These are phyloP conservation scores for Chloebia gouldiae DNA, from an alignment of 2,113 vertebrate genomes.

Conservation along the genomic window DNA sequence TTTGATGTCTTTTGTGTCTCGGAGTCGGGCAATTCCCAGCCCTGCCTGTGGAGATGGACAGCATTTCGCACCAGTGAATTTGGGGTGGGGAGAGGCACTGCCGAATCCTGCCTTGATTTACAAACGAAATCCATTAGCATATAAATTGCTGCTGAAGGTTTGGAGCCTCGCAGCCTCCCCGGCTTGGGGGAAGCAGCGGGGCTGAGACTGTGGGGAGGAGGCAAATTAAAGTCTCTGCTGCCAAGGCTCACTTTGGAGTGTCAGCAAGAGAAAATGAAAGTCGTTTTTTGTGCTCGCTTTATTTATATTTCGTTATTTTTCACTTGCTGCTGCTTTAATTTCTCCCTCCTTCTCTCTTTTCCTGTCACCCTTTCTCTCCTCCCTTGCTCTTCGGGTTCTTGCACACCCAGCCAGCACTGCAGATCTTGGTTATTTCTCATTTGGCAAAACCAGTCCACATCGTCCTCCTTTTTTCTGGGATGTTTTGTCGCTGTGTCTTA, in stretches of 20 bases:
- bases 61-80: background rate
- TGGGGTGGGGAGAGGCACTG: background rate
- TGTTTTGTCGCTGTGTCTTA: background rate
- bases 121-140: slow-evolving; percentile 48
- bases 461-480: background rate
- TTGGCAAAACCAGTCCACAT: background rate
- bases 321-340: background rate
- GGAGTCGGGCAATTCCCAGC: background rate
- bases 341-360: background rate
- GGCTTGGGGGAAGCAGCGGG: background rate
- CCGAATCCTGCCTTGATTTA: slow-evolving; percentile 42
- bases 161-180: background rate
- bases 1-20: background rate
- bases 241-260: background rate
- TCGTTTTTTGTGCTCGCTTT: background rate
- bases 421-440: background rate
- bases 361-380: background rate
- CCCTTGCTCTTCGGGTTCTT: background rate
- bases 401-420: background rate
- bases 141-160: slow-evolving; percentile 58
- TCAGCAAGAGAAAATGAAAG: slow-evolving; percentile 32
- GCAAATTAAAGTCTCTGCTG: slow-evolving; percentile 33
- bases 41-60: background rate
- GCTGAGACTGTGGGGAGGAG: slow-evolving; percentile 8
- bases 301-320: slow-evolving; percentile 47